Conservation (phyloP, 2,113 vertebrate genomes). For the Carlito syrichta region DNA sequence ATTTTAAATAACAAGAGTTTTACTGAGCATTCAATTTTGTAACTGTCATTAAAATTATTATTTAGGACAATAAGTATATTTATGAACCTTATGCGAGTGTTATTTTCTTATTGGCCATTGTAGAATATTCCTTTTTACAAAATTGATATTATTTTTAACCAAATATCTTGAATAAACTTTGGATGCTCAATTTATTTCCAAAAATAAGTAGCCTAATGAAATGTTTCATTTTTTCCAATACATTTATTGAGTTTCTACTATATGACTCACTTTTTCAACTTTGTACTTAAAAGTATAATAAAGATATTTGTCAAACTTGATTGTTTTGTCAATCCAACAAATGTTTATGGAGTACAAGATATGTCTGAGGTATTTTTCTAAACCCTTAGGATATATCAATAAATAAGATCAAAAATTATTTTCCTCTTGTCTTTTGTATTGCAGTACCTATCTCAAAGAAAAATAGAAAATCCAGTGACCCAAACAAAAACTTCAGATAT, state of each 20-base stretch:
- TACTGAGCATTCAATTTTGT: not conserved
- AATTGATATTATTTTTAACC: too few species aligned
- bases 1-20: not conserved
- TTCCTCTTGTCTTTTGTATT: not conserved
- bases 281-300: too few species aligned
- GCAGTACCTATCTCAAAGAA: not conserved
- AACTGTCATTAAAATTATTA: not conserved
- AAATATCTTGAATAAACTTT: not conserved
- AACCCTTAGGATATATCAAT: not conserved
- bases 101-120: not conserved
- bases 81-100: not conserved
- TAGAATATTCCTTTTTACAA: not conserved
- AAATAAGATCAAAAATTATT: not conserved
- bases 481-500: not conserved
- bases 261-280: not conserved
- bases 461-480: not conserved
- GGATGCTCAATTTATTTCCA: not conserved
- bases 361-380: not conserved
- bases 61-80: not conserved
- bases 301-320: too few species aligned
- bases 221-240: not conserved
- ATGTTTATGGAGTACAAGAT: not conserved
- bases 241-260: not conserved
- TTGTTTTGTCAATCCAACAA: conserved; percentile 11
- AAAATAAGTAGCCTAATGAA: not conserved